Conservation (phyloP, 2,888 invertebrate genomes). For the Caenorhabditis sp. region DNA sequence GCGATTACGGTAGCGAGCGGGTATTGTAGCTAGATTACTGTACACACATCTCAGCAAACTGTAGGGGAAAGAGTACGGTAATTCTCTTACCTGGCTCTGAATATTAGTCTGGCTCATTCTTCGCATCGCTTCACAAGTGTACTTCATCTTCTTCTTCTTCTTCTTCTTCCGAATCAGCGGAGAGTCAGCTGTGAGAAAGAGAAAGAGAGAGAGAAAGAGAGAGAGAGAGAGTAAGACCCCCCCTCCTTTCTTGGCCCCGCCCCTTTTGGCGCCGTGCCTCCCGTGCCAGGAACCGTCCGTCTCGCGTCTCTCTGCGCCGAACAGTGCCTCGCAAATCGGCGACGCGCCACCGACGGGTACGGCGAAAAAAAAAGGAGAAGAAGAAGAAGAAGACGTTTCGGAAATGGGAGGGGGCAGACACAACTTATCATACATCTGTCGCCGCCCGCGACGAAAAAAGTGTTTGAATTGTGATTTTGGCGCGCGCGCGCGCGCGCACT, state of each 20-base stretch:
- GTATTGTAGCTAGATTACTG: too few species aligned
- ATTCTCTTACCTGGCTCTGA: constrained; percentile 15
- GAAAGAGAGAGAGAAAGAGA: background rate
- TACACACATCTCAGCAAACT: background rate
- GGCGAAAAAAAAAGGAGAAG: constrained; percentile 9
- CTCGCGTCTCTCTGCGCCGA: constrained; percentile 9
- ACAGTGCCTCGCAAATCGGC: constrained; percentile 10
- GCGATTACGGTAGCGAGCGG: too few species aligned
- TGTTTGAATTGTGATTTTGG: constrained; percentile 1
- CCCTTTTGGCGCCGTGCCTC: constrained; percentile 22
- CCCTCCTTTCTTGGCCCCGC: constrained; percentile 1
- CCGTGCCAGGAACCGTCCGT: constrained; percentile 47
- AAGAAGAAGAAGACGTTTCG: constrained; percentile 23
- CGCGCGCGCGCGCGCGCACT: background rate
- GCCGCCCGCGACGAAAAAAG: background rate
- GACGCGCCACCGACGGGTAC: constrained; percentile 51
- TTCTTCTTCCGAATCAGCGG: constrained; percentile 13
- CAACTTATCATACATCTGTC: constrained; percentile 50
- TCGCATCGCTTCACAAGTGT: constrained; percentile 46
- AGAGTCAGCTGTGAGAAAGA: constrained; percentile 21
- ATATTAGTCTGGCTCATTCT: constrained; percentile 7
- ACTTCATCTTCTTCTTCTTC: constrained; percentile 15
- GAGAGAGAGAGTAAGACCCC: background rate
- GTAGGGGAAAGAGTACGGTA: too few species aligned
- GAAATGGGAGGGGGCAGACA: constrained; percentile 20